phyloP scores from a whole-genome alignment of 2,113 vertebrate species.

The Numida meleagris region DNA sequence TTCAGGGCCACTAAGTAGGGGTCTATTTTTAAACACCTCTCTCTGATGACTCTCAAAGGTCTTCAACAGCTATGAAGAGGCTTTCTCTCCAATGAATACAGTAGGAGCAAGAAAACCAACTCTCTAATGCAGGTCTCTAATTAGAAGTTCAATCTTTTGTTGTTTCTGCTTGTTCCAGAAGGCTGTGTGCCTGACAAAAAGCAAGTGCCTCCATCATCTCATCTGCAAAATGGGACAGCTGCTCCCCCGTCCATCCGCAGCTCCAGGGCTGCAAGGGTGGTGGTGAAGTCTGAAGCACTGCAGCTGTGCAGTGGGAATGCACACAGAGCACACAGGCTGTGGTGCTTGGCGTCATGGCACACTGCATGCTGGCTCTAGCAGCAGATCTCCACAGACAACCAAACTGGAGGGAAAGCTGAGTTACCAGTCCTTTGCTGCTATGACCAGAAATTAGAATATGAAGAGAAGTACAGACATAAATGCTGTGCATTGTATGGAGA shows the following conservation, averaged over 20 bases:
- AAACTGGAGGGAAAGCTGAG: background rate
- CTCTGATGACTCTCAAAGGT: background rate
- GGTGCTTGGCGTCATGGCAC: background rate
- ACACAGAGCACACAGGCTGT: background rate
- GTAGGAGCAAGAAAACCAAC: background rate
- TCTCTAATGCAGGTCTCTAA: background rate
- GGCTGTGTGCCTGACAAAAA: background rate
- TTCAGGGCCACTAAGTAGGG: background rate
- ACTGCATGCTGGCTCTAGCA: background rate
- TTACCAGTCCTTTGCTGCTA: background rate
- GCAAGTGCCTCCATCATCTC: background rate
- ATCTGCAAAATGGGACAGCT: background rate
- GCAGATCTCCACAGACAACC: background rate
- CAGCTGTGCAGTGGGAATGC: background rate
- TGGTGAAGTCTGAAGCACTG: background rate
- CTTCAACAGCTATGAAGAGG: background rate
- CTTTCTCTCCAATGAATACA: background rate
- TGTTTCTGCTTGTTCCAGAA: background rate
- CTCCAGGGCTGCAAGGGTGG: background rate
- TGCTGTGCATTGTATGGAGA: background rate
- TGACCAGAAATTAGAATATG: background rate
- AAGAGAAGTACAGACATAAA: background rate
- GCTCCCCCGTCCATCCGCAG: background rate
- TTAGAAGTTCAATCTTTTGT: background rate
- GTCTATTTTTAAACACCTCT: background rate